Evolutionary conservation across 2,888 invertebrate genomes (phyloP), one percentile per base, ranked within the genome.

Genomic region (Drosophila tanythrix): DNA sequence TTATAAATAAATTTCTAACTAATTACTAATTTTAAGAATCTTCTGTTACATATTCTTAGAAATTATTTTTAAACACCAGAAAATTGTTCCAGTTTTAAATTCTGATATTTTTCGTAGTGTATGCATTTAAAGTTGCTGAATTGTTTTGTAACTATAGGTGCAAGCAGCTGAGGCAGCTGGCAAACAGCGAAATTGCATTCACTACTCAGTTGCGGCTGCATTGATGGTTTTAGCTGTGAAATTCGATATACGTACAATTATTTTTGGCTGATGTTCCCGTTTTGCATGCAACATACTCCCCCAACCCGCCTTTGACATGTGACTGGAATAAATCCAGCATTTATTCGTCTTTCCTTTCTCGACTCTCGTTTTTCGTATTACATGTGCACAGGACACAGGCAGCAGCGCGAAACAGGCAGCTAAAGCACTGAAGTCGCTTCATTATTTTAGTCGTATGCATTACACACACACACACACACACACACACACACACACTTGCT

Each of bases 181-280:
- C 52, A 56, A 27, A 50, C 50, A 51, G 8, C 3, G 46, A 46
- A 46, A 25, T 25, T 25, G 46, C 13, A 56, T n/a, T 18, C n/a
- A 7, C 27, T 13, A 10, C 38, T 38, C 46, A 35, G 29, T 60
- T 60, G 38, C 48, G 63, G 59, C 40, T 36, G 38, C 43, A 71
- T 63, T 80, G 75, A 61, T 53, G 51, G 55, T 55, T 55, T 51
- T 33, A 33, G 58, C 27, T 40, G 50, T 33, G 66, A 59, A 65
- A 75, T 82, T 83, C 77, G 71, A 79, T 79, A 79, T 74, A 66
- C 6, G 29, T 31, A 57, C 74, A 79, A 75, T 83, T 83, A 79
- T 70, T 72, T 57, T 65, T 43, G 62, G 50, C 40, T 18, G 52
- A 46, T 66, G 36, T 27, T 63, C 25, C 53, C 25, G 21, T 38